Evolutionary conservation across 2,888 invertebrate species (phyloP), one percentile per base, ranked within the genome.

Genomic region (Galerucella nymphaeae): DNA sequence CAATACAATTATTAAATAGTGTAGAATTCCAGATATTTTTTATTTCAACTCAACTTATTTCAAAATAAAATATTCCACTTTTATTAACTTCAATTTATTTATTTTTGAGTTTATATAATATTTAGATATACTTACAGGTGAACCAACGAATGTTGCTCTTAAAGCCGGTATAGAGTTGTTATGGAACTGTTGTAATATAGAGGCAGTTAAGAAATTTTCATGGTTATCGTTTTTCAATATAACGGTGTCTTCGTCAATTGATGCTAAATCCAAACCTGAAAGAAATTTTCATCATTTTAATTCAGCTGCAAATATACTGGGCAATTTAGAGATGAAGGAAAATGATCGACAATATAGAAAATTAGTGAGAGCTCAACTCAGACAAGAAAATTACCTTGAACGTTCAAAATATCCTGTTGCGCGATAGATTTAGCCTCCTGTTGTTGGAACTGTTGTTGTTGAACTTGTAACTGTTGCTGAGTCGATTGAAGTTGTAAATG

Each of bases 401-500:
- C 82, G 72, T 81, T 84, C 18, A 85, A 75, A 20, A 82, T 79
- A 73, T 85, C 84, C 18, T 80, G 79, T 18, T 80, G 82, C 63
- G 77, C 81, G 38, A 81, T 84, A 20, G 64, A 66, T 67, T 78
- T 78, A 53, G 38, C 73, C 23, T 73, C 75, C 1, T 53, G 64
- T 63, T 65, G 65, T 41, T 65, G 65, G 20, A 48, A 50, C 64
- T 64, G 64, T 18, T 42, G 64, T 30, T 64, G 64, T 20, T 80
- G 78, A 50, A 78, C 77, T 59, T 76, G 78, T 57, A 76, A 78
- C 63, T 78, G 77, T 71, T 88, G 89, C 76, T 86, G 85, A 53
- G 85, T 85, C 76, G 87, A 87, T 84, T 89, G 81, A 68, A 88
- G 88, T 76, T 87, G 87, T 84, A 88, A 86, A 48, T 87, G 87